Percentiles rank a stretch among this genome's conserved stretches.
Evolutionary conservation across 2,888 invertebrate species (phyloP).

Genomic region (Rambutsinella grinnellia): DNA sequence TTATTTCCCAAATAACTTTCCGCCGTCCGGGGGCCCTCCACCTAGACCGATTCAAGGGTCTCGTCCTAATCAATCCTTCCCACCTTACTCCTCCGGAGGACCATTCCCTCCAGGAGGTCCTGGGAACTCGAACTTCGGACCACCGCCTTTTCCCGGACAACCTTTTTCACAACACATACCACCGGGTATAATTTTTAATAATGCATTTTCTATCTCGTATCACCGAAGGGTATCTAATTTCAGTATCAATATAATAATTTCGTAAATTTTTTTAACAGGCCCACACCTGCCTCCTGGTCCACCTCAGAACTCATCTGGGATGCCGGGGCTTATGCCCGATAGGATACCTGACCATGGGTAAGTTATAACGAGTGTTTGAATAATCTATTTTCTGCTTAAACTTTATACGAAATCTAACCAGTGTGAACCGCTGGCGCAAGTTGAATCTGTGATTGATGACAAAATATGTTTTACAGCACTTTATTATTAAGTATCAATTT

Average conservation of each 20-base stretch:
- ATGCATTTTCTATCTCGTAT: too few relatives aligned
- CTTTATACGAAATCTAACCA: too few relatives aligned
- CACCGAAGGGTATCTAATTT: too few relatives aligned
- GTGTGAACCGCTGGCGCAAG: too few relatives aligned
- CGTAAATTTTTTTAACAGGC: constrained; percentile 48
- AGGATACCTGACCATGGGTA: constrained; percentile 84
- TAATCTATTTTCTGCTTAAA: too few relatives aligned
- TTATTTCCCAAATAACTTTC: constrained; percentile 64
- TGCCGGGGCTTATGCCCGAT: constrained; percentile 80
- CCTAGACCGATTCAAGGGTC: constrained; percentile 63
- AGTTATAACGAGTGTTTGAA: constrained; percentile 69
- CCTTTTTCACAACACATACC: constrained; percentile 63
- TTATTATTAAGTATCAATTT: too few relatives aligned
- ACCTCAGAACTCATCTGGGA: constrained; percentile 65
- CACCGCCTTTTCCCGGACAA: constrained; percentile 64
- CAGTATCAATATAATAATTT: neutral
- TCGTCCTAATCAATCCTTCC: constrained; percentile 64
- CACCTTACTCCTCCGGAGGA: constrained; percentile 67
- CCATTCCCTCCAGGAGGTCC: constrained; percentile 74
- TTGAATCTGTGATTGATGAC: too few relatives aligned
- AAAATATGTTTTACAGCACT: too few relatives aligned
- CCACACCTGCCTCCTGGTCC: constrained; percentile 66
- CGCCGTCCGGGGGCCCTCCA: constrained; percentile 63
- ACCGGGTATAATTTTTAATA: constrained; percentile 51
- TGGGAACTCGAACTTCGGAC: constrained; percentile 63